These are phyloP conservation scores for Thysanoteuthis rhombus DNA, from an alignment of 2,888 invertebrate genomes.

Conservation along the genomic window DNA sequence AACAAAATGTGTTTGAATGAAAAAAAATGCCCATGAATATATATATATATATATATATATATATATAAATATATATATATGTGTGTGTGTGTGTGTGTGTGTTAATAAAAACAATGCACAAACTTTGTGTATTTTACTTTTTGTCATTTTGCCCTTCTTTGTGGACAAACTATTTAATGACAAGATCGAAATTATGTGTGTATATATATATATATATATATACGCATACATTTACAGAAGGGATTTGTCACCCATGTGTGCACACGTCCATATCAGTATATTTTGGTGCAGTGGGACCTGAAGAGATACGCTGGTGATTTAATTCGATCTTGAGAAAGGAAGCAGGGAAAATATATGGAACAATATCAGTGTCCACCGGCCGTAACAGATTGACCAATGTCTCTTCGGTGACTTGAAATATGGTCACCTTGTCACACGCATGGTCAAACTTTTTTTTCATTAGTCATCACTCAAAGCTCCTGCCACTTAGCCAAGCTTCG, in stretches of 20 bases:
- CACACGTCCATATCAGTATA: neutral
- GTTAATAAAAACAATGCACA: no score
- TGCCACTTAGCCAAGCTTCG: neutral
- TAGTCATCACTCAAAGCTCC: neutral
- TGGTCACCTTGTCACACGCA: neutral
- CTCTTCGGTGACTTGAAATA: neutral
- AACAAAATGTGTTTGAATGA: no score
- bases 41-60: no score
- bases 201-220: constrained; percentile 15
- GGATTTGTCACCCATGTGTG: neutral
- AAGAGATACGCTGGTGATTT: neutral
- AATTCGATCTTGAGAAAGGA: neutral
- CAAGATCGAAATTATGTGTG: no score
- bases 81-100: no score
- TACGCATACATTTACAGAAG: neutral
- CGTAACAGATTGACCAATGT: neutral
- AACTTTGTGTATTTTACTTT: no score
- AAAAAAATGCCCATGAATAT: no score
- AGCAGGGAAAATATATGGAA: neutral
- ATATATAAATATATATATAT: no score
- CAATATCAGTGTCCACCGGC: neutral
- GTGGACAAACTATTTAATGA: no score
- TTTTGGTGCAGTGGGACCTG: neutral
- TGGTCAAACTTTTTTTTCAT: neutral
- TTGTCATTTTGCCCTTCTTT: no score